Base-by-base conservation (phyloP, 1,140 invertebrate species). In the Varroa destructor region DNA sequence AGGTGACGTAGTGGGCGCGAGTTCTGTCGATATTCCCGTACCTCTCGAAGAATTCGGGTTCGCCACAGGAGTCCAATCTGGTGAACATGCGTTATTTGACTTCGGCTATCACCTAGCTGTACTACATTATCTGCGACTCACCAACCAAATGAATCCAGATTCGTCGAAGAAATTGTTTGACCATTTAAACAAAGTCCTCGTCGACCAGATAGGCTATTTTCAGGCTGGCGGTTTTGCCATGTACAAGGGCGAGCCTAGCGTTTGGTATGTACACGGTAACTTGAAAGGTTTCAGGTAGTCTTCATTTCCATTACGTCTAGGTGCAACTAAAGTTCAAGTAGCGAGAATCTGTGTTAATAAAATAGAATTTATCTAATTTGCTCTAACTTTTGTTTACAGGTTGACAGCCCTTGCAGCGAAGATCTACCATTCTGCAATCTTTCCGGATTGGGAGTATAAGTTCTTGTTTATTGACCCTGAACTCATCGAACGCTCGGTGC, bases 31-130 rank as follows among this genome's bases (percentile, higher is more conserved):
- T 10, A 72, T 71, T 6, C 43, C 37, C 5, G 51, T 75, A 0
- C 72, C 61, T 5, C 43, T 72, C 0, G 61, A 37, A 6, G 73
- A 74, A 51, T 61, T 76, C 6, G 58, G 58, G 25, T 25, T 73
- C 0, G 73, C 72, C 0, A 67, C 67, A 0, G 42, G 74, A 0
- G 75, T 75, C 1, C 75, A 76, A 57, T 76, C 75, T 2, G 75
- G 75, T 0, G 75, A 76, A 4, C 72, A 74, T 6, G 71, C 74
- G 42, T 76, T 84, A 55, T 86, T 85, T 77, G 85, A 85, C 76
- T 83, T 87, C 73, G 84, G 81, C 1, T 81, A 81, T 71, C 86
- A 84, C 76, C 75, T 86, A 1, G 81, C 83, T 76, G 83, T 81
- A 3, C 77, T 87, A 8, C 81, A 82, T 75, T 86, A 86, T 75